A percentile compares a stretch with the other conserved stretches of the same genome.
These are phyloP conservation scores for Drosophila lini DNA, from an alignment of 1,140 invertebrate species.

Conservation along the genomic window DNA sequence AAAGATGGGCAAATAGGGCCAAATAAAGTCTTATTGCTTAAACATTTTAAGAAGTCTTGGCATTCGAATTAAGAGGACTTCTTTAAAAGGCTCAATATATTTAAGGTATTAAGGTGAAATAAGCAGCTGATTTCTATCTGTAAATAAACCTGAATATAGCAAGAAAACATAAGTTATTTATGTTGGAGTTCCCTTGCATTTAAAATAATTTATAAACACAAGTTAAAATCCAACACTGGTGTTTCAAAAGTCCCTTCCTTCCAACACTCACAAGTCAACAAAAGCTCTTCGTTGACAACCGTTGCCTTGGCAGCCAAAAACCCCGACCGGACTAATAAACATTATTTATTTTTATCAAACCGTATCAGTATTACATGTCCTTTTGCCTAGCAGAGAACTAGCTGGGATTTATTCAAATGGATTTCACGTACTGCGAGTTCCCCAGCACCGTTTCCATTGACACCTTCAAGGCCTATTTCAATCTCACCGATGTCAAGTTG, in stretches of 20 bases:
- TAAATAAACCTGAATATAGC: no score
- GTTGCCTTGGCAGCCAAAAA: slow-evolving; percentile 40
- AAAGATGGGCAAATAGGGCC: neutral
- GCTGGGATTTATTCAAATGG: slow-evolving; percentile 54
- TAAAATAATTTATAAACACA: neutral
- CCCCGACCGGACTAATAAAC: slow-evolving; percentile 39
- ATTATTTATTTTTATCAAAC: slow-evolving; percentile 41
- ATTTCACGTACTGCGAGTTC: slow-evolving; percentile 81
- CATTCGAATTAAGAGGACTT: neutral
- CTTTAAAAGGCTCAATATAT: neutral
- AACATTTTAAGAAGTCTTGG: slow-evolving; percentile 2
- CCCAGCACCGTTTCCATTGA: slow-evolving; percentile 78
- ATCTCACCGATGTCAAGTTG: slow-evolving; percentile 64
- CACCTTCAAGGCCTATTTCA: slow-evolving; percentile 83
- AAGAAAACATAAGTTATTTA: no score
- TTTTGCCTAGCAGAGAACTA: slow-evolving; percentile 3
- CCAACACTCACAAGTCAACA: slow-evolving; percentile 1
- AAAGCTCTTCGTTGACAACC: slow-evolving; percentile 37
- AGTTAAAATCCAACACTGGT: neutral
- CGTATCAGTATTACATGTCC: slow-evolving; percentile 1
- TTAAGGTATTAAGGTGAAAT: neutral
- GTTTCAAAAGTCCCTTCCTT: neutral
- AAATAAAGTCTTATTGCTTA: slow-evolving; percentile 2
- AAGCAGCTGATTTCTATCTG: neutral
- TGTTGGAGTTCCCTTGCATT: no score